Percentiles rank a stretch among this genome's conserved stretches.
phyloP scores from a whole-genome alignment of 2,113 vertebrate genomes.

The Semicossyphus pulcher region DNA sequence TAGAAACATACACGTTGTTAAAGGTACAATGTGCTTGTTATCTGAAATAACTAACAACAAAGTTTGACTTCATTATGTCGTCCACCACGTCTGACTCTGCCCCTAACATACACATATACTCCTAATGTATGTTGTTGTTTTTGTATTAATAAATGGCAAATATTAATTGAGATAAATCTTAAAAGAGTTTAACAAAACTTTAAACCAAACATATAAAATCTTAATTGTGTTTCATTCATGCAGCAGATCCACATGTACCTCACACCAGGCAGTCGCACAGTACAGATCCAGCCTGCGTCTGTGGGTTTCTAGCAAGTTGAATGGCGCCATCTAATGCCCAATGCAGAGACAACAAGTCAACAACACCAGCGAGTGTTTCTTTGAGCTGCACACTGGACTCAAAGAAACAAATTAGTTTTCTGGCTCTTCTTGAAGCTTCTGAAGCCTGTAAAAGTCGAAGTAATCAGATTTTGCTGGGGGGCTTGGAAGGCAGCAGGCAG shows the following conservation, averaged over 20 bases:
- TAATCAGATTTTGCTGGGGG: slow-evolving; percentile 59
- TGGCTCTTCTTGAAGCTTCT: slow-evolving; percentile 37
- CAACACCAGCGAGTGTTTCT: background rate
- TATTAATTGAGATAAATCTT: slow-evolving; percentile 37
- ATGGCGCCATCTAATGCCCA: slow-evolving; percentile 82
- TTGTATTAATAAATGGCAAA: slow-evolving; percentile 28
- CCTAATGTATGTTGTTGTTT: background rate
- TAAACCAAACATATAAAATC: slow-evolving; percentile 49
- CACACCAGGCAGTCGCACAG: slow-evolving; percentile 44
- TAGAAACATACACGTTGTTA: background rate
- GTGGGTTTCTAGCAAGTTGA: slow-evolving; percentile 69
- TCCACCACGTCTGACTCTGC: slow-evolving; percentile 5
- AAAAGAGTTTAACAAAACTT: slow-evolving; percentile 45
- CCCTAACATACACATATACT: slow-evolving; percentile 11
- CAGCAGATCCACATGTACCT: slow-evolving; percentile 43
- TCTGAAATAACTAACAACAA: slow-evolving; percentile 26
- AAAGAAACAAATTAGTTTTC: slow-evolving; percentile 43
- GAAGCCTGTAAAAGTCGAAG: slow-evolving; percentile 49
- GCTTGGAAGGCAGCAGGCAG: slow-evolving; percentile 33
- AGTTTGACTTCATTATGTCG: slow-evolving; percentile 35
- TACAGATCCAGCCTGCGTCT: slow-evolving; percentile 20
- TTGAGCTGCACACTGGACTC: slow-evolving; percentile 36
- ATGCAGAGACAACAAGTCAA: slow-evolving; percentile 37
- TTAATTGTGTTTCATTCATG: slow-evolving; percentile 59
- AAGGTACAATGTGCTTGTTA: slow-evolving; percentile 17